Evolutionary conservation across 2,888 invertebrate species (phyloP), one percentile per base, ranked within the genome.

Genomic region (Oscheius sp.): DNA sequence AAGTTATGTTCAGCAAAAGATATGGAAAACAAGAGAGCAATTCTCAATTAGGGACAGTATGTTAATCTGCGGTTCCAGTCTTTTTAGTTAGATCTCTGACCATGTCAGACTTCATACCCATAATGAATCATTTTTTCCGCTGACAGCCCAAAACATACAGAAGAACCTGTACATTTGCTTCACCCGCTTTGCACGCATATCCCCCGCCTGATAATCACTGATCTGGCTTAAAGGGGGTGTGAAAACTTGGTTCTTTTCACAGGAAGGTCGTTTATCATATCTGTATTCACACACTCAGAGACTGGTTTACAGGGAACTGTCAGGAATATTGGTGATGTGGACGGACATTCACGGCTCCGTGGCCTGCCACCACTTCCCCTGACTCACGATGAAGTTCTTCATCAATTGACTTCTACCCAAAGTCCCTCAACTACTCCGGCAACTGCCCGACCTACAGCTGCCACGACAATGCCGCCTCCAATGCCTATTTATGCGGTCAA

Each of bases 371-470:
- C 73, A 11, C 55, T 73, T 13, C 73, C 73, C 10, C 47, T 73
- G 57, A 73, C 73, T 9, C 63, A 62, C 42, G 73, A 73, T 13
- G 73, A 73, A 73, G 73, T 73, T 3, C 37, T 73, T 7, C 57
- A 53, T 21, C 73, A 73, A 29, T 29, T 73, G 37, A 73, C 73
- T 9, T 73, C 73, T 5, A 73, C 73, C 7, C 32, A 50, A 11
- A 33, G 35, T 11, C 63, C 62, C 2, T 4, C 73, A 10, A 62
- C 73, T 13, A 63, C 55, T 35, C 63, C 55, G 13, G 55, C 73
- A 21, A 73, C 73, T 2, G 73, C 73, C 35, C 13, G 63, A 55
- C 73, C 73, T 10, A 73, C 73, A n/a, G 32, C 53, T 4, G 63
- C 63, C 42, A 51, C 73, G 13, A 62, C 63, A 1, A 51, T 62